Conservation (phyloP, 2,888 invertebrate genomes). For the Auanema sp. region DNA sequence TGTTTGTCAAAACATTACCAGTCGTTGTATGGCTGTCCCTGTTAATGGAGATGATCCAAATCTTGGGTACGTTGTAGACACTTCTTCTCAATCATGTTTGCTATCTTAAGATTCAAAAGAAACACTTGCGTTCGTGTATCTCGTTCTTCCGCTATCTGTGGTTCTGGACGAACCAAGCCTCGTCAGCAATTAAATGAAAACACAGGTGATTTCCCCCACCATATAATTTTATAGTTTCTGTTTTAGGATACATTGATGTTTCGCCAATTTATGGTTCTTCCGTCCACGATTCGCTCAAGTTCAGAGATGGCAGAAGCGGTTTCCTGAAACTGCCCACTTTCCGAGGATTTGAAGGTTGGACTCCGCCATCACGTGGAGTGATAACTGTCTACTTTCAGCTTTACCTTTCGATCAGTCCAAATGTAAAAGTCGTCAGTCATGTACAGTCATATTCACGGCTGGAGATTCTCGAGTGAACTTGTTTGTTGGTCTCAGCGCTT, state of each 20-base stretch:
- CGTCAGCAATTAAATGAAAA: conserved; percentile 78
- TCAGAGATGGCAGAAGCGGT: conserved; percentile 57
- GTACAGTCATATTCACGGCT: conserved; percentile 62
- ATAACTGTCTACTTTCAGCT: conserved; percentile 24
- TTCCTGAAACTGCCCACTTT: conserved; percentile 57
- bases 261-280: conserved; percentile 92
- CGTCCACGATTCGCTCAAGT: conserved; percentile 56
- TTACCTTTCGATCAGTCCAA: conserved; percentile 60
- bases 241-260: conserved; percentile 75
- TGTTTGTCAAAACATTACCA: conserved; percentile 59
- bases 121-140: conserved; percentile 59
- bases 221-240: too few species aligned
- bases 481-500: conserved; percentile 68
- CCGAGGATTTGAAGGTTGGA: conserved; percentile 45
- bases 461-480: conserved; percentile 63
- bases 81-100: neutral
- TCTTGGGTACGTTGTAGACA: conserved; percentile 21
- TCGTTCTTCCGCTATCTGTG: conserved; percentile 91
- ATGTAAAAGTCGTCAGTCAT: conserved; percentile 48
- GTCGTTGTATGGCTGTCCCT: conserved; percentile 60
- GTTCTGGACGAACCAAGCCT: conserved; percentile 89
- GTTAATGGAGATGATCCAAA: conserved; percentile 56
- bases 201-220: too few species aligned
- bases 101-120: conserved; percentile 50
- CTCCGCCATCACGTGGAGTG: neutral